Evolutionary conservation across 2,797 vertebrate species (phyloP).

Genomic region (Leptoclinus maculatus): DNA sequence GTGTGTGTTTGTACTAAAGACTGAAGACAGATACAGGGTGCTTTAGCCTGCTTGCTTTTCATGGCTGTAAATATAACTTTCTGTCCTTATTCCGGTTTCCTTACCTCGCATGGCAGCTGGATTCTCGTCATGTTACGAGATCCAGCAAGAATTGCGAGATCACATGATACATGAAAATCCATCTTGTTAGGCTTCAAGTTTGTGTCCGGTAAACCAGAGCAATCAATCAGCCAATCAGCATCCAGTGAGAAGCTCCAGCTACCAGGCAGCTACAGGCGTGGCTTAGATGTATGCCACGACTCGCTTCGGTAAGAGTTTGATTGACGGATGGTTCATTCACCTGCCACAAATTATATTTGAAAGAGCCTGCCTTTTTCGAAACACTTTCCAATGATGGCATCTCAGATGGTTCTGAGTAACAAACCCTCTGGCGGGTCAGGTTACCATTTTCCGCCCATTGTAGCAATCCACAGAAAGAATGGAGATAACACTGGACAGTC

Average conservation of each 20-base stretch:
- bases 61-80: background rate
- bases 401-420: too few relatives aligned
- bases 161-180: background rate
- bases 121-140: background rate
- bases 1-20: too few relatives aligned
- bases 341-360: too few relatives aligned
- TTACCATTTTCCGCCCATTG: too few relatives aligned
- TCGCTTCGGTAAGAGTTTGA: too few relatives aligned
- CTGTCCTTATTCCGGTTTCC: background rate
- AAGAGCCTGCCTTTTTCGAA: too few relatives aligned
- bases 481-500: too few relatives aligned
- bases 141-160: background rate
- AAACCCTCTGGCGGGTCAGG: too few relatives aligned
- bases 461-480: too few relatives aligned
- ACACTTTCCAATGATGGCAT: too few relatives aligned
- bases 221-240: background rate
- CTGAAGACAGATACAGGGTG: background rate
- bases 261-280: background rate
- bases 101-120: background rate
- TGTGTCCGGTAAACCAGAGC: background rate
- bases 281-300: too few relatives aligned
- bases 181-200: background rate
- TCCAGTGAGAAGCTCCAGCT: background rate
- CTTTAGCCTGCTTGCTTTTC: background rate
- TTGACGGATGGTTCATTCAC: too few relatives aligned